Percentiles rank a stretch among this genome's conserved stretches.
These are phyloP conservation scores for Leptopilina drosophilae DNA, from an alignment of 2,888 invertebrate genomes.

Conservation along the genomic window DNA sequence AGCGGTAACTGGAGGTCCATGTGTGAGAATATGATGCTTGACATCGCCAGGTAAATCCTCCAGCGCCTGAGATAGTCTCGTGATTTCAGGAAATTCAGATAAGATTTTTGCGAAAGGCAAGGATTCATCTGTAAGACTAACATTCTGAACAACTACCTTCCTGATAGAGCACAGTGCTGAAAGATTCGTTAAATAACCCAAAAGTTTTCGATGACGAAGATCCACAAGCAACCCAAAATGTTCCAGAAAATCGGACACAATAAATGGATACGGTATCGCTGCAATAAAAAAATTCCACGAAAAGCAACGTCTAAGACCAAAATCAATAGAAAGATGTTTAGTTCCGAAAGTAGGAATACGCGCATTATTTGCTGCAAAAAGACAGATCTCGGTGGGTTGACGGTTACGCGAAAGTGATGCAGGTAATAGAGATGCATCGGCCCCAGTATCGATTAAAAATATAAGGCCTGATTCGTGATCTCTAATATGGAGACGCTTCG, in stretches of 20 bases:
- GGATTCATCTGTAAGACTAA: background rate
- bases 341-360: background rate
- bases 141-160: background rate
- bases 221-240: conserved; percentile 42
- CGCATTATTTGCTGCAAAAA: background rate
- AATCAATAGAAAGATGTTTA: conserved; percentile 25
- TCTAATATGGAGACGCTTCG: conserved; percentile 48
- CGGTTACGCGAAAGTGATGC: background rate
- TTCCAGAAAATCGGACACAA: no score
- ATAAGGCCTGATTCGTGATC: conserved; percentile 38
- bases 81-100: no score
- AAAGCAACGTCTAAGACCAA: conserved; percentile 46
- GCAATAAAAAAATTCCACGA: conserved; percentile 49
- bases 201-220: conserved; percentile 8
- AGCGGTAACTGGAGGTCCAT: background rate
- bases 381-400: background rate
- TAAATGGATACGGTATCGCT: no score
- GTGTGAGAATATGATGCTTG: no score
- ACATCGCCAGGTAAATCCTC: background rate
- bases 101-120: background rate
- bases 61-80: background rate
- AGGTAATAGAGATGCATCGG: conserved; percentile 36
- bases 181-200: conserved; percentile 16
- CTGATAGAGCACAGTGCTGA: background rate
- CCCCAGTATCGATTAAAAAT: conserved; percentile 55